Conservation (phyloP, 2,797 vertebrate genomes). For the Typhlichthys eigenmanni region DNA sequence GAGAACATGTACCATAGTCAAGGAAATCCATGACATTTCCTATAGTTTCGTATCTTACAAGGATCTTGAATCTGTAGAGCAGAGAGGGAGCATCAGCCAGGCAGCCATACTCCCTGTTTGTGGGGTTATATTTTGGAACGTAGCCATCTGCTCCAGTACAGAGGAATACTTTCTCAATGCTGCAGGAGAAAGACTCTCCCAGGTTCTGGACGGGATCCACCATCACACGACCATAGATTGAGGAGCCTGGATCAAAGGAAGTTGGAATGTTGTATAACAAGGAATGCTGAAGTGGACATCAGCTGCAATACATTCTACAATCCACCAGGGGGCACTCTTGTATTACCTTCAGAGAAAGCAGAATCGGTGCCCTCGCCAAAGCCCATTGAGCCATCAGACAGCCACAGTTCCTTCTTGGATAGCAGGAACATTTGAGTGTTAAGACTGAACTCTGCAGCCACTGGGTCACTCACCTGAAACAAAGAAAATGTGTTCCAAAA, state of each 20-base stretch:
- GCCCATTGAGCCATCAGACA: constrained; percentile 85
- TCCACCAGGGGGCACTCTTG: constrained; percentile 48
- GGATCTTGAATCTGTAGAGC: constrained; percentile 81
- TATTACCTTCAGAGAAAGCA: constrained; percentile 82
- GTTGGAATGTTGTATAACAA: background rate
- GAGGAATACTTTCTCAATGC: constrained; percentile 83
- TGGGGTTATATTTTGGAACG: constrained; percentile 83
- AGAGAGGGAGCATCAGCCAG: constrained; percentile 79
- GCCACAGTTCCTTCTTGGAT: constrained; percentile 84
- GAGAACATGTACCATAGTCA: constrained; percentile 17
- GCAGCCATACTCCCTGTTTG: constrained; percentile 77
- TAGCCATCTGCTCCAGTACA: constrained; percentile 81
- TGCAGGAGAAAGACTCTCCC: constrained; percentile 82
- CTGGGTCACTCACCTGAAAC: constrained; percentile 83
- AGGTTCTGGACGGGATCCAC: constrained; percentile 85
- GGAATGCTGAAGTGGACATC: background rate
- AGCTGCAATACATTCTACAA: constrained; percentile 16
- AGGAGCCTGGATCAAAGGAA: constrained; percentile 64
- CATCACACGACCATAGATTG: constrained; percentile 78
- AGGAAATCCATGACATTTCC: no score
- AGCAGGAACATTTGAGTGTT: constrained; percentile 87
- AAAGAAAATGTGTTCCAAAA: constrained; percentile 12
- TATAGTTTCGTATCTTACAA: constrained; percentile 61
- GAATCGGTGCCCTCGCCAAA: constrained; percentile 83
- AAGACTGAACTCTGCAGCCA: constrained; percentile 85